These are phyloP conservation scores for Ganaspis brasiliensis DNA, from an alignment of 2,888 invertebrate species.

Conservation along the genomic window DNA sequence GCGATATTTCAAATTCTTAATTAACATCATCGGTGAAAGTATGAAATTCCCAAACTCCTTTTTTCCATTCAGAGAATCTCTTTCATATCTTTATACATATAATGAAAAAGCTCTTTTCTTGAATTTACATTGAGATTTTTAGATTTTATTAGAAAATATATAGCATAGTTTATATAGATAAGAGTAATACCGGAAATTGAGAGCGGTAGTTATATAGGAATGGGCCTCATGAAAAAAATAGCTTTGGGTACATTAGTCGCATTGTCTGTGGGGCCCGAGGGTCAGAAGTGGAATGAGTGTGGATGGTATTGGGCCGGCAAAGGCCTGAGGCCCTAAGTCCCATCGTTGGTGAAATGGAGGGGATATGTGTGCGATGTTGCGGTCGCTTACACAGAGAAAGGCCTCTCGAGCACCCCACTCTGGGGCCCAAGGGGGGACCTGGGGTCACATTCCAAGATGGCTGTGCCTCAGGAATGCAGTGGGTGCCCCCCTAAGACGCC, in stretches of 20 bases:
- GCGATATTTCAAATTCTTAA: slow-evolving; percentile 19
- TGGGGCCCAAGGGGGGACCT: slow-evolving; percentile 76
- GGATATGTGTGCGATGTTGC: slow-evolving; percentile 52
- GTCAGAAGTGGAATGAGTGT: slow-evolving; percentile 59
- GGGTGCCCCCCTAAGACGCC: slow-evolving; percentile 79
- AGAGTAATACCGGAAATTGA: slow-evolving; percentile 27
- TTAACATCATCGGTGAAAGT: slow-evolving; percentile 35
- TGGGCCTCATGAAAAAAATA: slow-evolving; percentile 53
- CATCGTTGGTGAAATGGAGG: slow-evolving; percentile 42
- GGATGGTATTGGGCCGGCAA: slow-evolving; percentile 58
- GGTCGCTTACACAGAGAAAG: slow-evolving; percentile 55
- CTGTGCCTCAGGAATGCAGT: slow-evolving; percentile 81
- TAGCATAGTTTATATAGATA: no score
- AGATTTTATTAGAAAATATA: no score
- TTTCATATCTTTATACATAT: neutral
- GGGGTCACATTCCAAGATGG: slow-evolving; percentile 82
- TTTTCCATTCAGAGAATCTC: slow-evolving; percentile 1
- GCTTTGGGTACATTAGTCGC: slow-evolving; percentile 60
- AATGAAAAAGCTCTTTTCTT: slow-evolving; percentile 10
- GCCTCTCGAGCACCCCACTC: slow-evolving; percentile 70
- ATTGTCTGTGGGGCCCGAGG: slow-evolving; percentile 62
- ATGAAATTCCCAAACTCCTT: slow-evolving; percentile 20
- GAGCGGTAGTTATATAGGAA: slow-evolving; percentile 26
- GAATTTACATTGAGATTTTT: no score
- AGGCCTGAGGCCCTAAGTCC: slow-evolving; percentile 41